Evolutionary conservation across 1,140 invertebrate species (phyloP), one percentile per base, ranked within the genome.

Genomic region (Plutomurus gul): DNA sequence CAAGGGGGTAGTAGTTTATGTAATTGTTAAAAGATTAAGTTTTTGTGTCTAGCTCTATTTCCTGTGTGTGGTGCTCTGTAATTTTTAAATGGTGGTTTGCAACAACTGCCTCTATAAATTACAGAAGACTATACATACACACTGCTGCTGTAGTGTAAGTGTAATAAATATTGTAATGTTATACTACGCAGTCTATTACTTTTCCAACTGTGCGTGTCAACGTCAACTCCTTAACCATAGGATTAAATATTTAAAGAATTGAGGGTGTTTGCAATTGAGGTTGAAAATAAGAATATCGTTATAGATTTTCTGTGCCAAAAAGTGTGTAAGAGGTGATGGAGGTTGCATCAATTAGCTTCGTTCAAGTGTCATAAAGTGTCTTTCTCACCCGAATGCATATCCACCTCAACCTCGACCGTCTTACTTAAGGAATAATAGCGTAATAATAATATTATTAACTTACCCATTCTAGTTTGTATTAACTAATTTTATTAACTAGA

Each of bases 401-500:
- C 46, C 16, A 47, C 43, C 20, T 49, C 11, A 49, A n/a, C 51
- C 51, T 56, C 51, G 22, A 25, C 7, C 56, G 18, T 65, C 27
- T 30, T 16, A 60, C 16, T 16, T 46, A 18, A 56, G 20, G 16
- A 56, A 56, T 56, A 56, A 13, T 25, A 13, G 13, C 1, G 25
- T 13, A 56, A 56, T 13, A 11, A 56, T 56, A 11, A 56, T n/a
- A 16, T 65, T 16, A 13, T 4, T 65, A 65, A 65, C 18, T 13
- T n/a, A 33, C 11, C 39, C 7, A 43, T n/a, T 43, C 2, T 43
- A n/a, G n/a, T n/a, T n/a, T n/a, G n/a, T n/a, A n/a, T n/a, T n/a
- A n/a, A 65, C 30, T 65, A 65, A 65, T 65, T 33, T 65, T 33
- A 65, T 65, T 65, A 65, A 65, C 56, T 65, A 65, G 56, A 65